Percentiles rank a stretch among this genome's conserved stretches.
Conservation (phyloP, 2,888 invertebrate genomes). For the Abrostola tripartita region DNA sequence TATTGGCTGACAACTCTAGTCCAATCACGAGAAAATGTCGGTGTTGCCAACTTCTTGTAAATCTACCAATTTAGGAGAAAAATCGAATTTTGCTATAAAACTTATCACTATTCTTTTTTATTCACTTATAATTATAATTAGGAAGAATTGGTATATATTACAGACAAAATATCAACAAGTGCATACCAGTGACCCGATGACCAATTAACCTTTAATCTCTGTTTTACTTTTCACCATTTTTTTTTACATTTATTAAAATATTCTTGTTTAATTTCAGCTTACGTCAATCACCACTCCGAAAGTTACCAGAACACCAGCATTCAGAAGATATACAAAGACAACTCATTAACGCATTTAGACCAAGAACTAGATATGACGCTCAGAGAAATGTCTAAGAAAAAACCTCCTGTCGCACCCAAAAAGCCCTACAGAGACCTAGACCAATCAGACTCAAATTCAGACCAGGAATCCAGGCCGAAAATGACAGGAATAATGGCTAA, state of each 20-base stretch:
- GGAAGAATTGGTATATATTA: no score
- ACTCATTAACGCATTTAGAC: slow-evolving; percentile 75
- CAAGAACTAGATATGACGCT: slow-evolving; percentile 83
- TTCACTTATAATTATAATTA: no score
- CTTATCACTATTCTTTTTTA: no score
- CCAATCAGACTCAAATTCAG: slow-evolving; percentile 84
- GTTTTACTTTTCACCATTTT: neutral
- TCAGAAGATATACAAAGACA: slow-evolving; percentile 78
- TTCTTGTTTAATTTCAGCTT: slow-evolving; percentile 67
- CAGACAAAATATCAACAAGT: no score
- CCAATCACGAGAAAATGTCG: neutral
- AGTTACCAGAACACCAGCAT: slow-evolving; percentile 63
- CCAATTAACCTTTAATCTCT: neutral
- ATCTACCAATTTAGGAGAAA: neutral
- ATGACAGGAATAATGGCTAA: slow-evolving; percentile 90
- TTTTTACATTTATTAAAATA: neutral
- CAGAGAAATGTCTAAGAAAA: slow-evolving; percentile 87
- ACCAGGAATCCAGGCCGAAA: slow-evolving; percentile 80
- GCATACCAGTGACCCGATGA: no score
- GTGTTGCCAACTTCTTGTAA: neutral
- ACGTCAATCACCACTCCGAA: slow-evolving; percentile 69
- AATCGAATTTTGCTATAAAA: no score
- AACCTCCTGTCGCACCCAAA: slow-evolving; percentile 90
- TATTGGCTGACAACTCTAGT: neutral
- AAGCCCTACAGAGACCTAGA: slow-evolving; percentile 87